A percentile compares a stretch with the other conserved stretches of the same genome.
These are phyloP conservation scores for Himalopsyche kuldschensis DNA, from an alignment of 2,888 invertebrate species.

Conservation along the genomic window DNA sequence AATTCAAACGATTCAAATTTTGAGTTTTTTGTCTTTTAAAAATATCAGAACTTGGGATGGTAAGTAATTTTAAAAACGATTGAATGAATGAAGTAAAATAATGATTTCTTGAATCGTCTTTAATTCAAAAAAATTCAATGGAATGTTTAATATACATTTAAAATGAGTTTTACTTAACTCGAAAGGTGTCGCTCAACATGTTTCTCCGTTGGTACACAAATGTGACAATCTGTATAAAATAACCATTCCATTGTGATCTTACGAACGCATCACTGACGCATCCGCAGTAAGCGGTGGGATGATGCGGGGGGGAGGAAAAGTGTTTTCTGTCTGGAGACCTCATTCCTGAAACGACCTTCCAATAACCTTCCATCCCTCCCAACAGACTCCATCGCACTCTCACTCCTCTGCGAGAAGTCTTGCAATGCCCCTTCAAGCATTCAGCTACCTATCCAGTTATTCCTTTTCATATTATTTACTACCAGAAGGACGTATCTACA, in stretches of 20 bases:
- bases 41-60: too few species aligned
- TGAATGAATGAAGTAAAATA: too few species aligned
- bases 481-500: neutral
- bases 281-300: constrained; percentile 8
- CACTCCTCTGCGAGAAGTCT: neutral
- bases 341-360: constrained; percentile 47
- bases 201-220: too few species aligned
- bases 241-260: neutral
- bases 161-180: too few species aligned
- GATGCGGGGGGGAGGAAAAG: neutral
- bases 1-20: too few species aligned
- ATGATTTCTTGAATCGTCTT: too few species aligned
- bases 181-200: too few species aligned
- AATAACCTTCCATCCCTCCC: constrained; percentile 31
- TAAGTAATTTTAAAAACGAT: too few species aligned
- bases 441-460: neutral
- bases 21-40: too few species aligned
- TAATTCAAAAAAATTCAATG: too few species aligned
- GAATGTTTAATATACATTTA: too few species aligned
- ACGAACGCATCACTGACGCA: neutral
- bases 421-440: neutral
- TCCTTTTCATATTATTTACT: neutral
- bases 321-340: constrained; percentile 47
- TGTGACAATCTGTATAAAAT: neutral
- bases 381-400: neutral